Percentiles rank a stretch among this genome's conserved stretches.
These are phyloP conservation scores for Syngnathus floridae DNA, from an alignment of 2,113 vertebrate species.

Conservation along the genomic window DNA sequence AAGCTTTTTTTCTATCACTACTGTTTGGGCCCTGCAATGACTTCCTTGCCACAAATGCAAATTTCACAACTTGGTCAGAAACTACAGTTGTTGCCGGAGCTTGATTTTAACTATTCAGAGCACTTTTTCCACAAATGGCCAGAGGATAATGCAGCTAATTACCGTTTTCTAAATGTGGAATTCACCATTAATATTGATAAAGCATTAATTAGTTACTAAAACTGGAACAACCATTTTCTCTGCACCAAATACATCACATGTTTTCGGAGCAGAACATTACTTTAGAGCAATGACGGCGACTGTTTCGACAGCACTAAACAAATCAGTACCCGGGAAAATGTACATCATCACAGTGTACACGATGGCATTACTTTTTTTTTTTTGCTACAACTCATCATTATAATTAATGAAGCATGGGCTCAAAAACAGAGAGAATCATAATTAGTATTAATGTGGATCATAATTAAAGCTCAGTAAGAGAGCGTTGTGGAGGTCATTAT, in stretches of 20 bases:
- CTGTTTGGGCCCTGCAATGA: conserved; percentile 15
- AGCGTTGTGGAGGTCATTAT: conserved; percentile 24
- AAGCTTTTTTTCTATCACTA: no score
- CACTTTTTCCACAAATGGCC: conserved; percentile 53
- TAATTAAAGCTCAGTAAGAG: conserved; percentile 22
- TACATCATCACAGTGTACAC: conserved; percentile 5
- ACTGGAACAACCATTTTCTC: conserved; percentile 67
- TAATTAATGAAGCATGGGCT: conserved; percentile 27
- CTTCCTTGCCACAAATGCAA: conserved; percentile 10
- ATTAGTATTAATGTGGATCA: conserved; percentile 23
- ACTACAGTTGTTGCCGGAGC: conserved; percentile 36
- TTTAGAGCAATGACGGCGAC: conserved; percentile 13
- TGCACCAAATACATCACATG: conserved; percentile 60
- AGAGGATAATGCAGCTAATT: conserved; percentile 65
- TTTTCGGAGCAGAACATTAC: conserved; percentile 50
- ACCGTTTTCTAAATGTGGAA: conserved; percentile 65
- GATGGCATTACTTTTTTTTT: background rate
- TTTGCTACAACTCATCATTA: conserved; percentile 12
- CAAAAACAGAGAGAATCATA: conserved; percentile 2
- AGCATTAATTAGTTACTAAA: conserved; percentile 76
- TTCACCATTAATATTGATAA: conserved; percentile 75
- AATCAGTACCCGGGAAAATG: background rate
- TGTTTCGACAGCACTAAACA: conserved; percentile 18
- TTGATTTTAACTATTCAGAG: conserved; percentile 46
- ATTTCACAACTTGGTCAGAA: conserved; percentile 21